Evolutionary conservation across 2,797 vertebrate genomes (phyloP).

Genomic region (Columba guinea): DNA sequence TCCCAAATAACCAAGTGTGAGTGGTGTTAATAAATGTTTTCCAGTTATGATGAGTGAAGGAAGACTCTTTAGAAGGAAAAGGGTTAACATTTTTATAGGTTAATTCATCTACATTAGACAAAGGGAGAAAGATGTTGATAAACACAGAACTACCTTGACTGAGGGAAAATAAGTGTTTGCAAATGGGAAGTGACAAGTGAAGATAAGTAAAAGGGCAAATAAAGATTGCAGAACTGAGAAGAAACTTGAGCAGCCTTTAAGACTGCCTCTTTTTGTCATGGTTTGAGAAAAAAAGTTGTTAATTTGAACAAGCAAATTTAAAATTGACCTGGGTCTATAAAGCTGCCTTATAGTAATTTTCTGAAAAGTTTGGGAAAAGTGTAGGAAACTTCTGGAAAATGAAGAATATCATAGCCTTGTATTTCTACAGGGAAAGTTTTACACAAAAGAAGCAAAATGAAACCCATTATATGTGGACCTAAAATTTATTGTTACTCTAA

Average conservation of each 20-base stretch:
- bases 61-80: background rate
- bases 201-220: background rate
- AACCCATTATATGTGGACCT: background rate
- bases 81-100: background rate
- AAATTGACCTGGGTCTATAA: background rate
- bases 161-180: background rate
- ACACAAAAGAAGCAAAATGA: background rate
- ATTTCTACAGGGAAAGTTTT: background rate
- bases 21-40: background rate
- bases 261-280: background rate
- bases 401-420: background rate
- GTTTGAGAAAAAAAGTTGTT: background rate
- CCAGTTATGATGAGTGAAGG: background rate
- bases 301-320: background rate
- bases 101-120: background rate
- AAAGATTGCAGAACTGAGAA: background rate
- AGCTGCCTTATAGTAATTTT: background rate
- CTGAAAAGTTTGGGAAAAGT: background rate
- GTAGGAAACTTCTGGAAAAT: background rate
- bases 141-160: background rate
- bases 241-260: background rate
- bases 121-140: background rate
- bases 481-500: background rate
- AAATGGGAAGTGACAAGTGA: background rate
- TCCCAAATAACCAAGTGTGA: background rate